Conservation (phyloP, 1,140 invertebrate genomes). For the Drosophila micromelanica region DNA sequence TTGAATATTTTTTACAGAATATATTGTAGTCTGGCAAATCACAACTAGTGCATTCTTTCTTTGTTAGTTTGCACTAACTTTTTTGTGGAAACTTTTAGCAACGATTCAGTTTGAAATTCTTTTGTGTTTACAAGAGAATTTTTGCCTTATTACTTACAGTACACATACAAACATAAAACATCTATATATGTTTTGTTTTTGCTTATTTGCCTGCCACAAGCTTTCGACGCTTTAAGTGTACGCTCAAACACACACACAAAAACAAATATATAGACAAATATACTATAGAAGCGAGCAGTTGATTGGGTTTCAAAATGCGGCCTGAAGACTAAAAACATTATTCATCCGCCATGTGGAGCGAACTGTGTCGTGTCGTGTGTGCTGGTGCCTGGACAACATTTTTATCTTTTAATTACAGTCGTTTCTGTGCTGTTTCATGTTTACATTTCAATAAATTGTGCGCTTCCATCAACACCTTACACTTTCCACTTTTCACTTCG, state of each 20-base stretch:
- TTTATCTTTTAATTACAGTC: slow-evolving; percentile 75
- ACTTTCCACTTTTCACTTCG: slow-evolving; percentile 7
- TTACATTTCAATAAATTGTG: slow-evolving; percentile 80
- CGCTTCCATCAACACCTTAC: slow-evolving; percentile 53
- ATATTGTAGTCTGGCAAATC: background rate
- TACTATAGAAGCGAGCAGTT: slow-evolving; percentile 32
- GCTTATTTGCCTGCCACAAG: slow-evolving; percentile 39
- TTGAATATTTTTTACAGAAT: background rate
- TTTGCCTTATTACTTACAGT: slow-evolving; percentile 35
- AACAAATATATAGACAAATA: slow-evolving; percentile 7
- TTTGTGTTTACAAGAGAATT: slow-evolving; percentile 78
- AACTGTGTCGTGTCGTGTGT: background rate
- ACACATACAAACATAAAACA: background rate
- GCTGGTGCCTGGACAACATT: slow-evolving; percentile 36
- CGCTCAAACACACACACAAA: too few species aligned
- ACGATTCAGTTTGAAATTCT: slow-evolving; percentile 78
- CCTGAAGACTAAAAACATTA: slow-evolving; percentile 24
- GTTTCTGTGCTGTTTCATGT: slow-evolving; percentile 63
- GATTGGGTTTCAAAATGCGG: slow-evolving; percentile 42
- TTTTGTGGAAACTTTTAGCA: slow-evolving; percentile 62
- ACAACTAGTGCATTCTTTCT: slow-evolving; percentile 2
- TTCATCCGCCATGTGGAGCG: slow-evolving; percentile 52
- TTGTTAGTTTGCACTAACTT: slow-evolving; percentile 11
- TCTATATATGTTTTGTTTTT: slow-evolving; percentile 19
- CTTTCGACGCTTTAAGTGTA: background rate